These are phyloP conservation scores for Zaprionus gabonicus DNA, from an alignment of 1,140 invertebrate genomes.

Conservation along the genomic window DNA sequence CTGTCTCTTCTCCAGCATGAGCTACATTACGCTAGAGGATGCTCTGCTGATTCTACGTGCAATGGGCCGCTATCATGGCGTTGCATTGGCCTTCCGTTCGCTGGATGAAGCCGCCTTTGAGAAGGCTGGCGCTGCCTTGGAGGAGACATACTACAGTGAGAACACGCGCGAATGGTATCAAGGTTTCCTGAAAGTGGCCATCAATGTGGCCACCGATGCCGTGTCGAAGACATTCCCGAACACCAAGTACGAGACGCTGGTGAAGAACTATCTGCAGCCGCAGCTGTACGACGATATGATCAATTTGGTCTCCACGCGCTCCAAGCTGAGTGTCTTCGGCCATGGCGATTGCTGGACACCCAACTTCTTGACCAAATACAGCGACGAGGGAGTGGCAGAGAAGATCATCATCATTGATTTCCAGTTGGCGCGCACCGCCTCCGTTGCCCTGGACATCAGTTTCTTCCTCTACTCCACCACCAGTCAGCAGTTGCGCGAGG, in stretches of 20 bases:
- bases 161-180: slow-evolving; percentile 87
- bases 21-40: slow-evolving; percentile 72
- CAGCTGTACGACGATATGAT: slow-evolving; percentile 84
- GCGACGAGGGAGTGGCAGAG: slow-evolving; percentile 78
- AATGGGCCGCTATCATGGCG: slow-evolving; percentile 88
- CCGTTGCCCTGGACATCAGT: slow-evolving; percentile 87
- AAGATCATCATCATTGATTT: slow-evolving; percentile 89
- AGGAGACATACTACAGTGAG: slow-evolving; percentile 86
- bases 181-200: slow-evolving; percentile 86
- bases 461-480: slow-evolving; percentile 89
- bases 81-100: slow-evolving; percentile 89
- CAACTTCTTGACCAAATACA: slow-evolving; percentile 88
- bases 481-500: slow-evolving; percentile 85
- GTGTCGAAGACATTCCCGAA: slow-evolving; percentile 87
- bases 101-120: slow-evolving; percentile 87
- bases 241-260: slow-evolving; percentile 86
- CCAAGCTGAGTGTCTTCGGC: slow-evolving; percentile 86
- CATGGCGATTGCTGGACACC: slow-evolving; percentile 91
- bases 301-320: slow-evolving; percentile 64
- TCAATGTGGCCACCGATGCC: slow-evolving; percentile 87
- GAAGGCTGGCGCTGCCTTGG: slow-evolving; percentile 69
- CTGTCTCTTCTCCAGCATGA: slow-evolving; percentile 45
- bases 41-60: slow-evolving; percentile 85
- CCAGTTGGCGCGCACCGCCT: slow-evolving; percentile 87
- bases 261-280: slow-evolving; percentile 86